These are phyloP conservation scores for Caenorhabditis doughertyi DNA, from an alignment of 2,888 invertebrate genomes.

Conservation along the genomic window DNA sequence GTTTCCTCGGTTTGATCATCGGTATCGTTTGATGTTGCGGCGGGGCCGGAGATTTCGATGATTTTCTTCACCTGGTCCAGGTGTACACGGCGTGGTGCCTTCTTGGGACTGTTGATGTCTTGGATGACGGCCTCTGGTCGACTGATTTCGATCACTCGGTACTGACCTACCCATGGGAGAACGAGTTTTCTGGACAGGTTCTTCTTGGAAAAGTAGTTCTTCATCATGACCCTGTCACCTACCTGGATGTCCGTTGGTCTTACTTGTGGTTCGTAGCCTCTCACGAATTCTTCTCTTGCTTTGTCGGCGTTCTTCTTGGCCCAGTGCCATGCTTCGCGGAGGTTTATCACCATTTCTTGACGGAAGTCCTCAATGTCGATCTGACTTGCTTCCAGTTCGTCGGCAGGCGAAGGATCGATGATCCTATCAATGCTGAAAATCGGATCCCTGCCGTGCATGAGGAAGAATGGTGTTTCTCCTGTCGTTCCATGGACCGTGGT, in stretches of 20 bases:
- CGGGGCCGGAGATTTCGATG: conserved; percentile 10
- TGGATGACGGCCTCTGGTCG: neutral
- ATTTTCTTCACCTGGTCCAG: conserved; percentile 37
- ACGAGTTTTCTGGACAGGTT: conserved; percentile 15
- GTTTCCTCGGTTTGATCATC: too few species aligned
- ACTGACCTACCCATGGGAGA: conserved; percentile 22
- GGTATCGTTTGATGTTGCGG: conserved; percentile 2
- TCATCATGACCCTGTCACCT: conserved; percentile 19
- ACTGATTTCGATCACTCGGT: conserved; percentile 1
- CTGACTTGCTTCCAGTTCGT: neutral
- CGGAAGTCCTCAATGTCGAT: neutral
- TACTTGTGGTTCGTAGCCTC: neutral
- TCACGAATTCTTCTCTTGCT: neutral
- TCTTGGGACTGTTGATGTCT: neutral
- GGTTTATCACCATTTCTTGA: neutral
- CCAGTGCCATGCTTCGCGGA: conserved; percentile 12
- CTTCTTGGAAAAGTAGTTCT: neutral
- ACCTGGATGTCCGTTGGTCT: neutral
- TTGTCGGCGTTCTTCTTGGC: neutral
- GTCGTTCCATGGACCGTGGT: conserved; percentile 49
- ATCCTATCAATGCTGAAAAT: conserved; percentile 49
- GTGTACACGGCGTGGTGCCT: neutral
- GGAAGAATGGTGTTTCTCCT: conserved; percentile 56
- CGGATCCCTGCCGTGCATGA: conserved; percentile 62
- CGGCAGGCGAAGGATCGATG: conserved; percentile 6